Evolutionary conservation across 2,797 vertebrate species (phyloP), one percentile per base, ranked within the genome.

Genomic region (Spinus olivaceus): DNA sequence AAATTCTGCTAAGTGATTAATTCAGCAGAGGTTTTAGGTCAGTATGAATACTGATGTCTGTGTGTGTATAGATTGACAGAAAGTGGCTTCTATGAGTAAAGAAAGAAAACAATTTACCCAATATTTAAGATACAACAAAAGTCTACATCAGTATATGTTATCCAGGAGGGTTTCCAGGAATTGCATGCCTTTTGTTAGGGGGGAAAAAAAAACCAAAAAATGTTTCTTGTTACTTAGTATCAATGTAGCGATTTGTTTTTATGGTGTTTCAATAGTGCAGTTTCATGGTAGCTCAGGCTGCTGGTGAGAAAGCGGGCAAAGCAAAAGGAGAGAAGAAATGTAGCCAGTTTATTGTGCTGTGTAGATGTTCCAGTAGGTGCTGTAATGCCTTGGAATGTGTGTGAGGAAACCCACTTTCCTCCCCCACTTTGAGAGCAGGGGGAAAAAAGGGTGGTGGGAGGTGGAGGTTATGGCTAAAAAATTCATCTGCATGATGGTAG

Each of bases 181-280:
- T 41, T 51, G 14, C 5, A 4, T 0, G 2, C 24, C 32, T 81
- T 81, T 49, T 73, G 5, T 37, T 5, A 1, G 24, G n/a, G 12
- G 3, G 6, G 5, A 5, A 14, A 28, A 33, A 3, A 8, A 17
- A 42, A 42, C 41, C 17, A 19, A 50, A 4, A 10, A 9, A 27
- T 4, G 17, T 35, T 39, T 44, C 4, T 10, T 53, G 7, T 49
- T 81, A 23, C 14, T 80, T 27, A 12, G 8, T 57, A 22, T 46
- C 46, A 25, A 0, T 13, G 25, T 11, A 44, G 21, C 20, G 13
- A 19, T 39, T 76, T 61, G 22, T 3, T 56, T 51, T 51, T 27
- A 5, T 24, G 21, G 5, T 65, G 4, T 37, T 42, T 15, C 35
- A 41, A 0, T 17, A 27, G 13, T 28, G 3, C 6, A 33, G 33